These are phyloP conservation scores for Tricholaema leucomelas DNA, from an alignment of 2,113 vertebrate genomes.

Conservation along the genomic window DNA sequence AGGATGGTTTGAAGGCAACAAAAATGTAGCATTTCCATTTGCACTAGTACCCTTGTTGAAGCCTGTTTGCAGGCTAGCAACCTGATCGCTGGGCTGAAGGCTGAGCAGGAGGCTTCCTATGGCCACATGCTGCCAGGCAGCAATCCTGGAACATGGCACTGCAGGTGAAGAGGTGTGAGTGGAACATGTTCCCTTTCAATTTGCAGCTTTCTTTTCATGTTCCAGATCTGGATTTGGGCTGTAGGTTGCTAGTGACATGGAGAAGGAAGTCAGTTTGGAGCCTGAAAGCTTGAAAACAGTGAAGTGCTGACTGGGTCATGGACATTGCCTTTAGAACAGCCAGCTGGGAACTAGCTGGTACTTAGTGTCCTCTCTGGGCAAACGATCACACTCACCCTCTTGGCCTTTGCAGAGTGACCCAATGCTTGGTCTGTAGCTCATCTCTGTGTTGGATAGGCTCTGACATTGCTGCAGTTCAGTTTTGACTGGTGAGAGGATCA, in stretches of 20 bases:
- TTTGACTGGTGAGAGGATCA: neutral
- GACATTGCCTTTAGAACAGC: neutral
- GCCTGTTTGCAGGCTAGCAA: neutral
- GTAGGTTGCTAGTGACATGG: neutral
- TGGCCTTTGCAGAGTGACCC: neutral
- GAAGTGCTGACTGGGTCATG: neutral
- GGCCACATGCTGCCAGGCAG: rapidly evolving
- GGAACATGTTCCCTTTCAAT: neutral
- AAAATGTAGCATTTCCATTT: neutral
- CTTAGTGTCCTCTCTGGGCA: neutral
- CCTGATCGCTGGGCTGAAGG: neutral
- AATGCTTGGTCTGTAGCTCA: neutral
- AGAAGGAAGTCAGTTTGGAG: neutral
- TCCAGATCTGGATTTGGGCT: neutral
- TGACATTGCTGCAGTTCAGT: neutral
- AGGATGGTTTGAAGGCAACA: neutral
- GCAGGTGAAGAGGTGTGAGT: neutral
- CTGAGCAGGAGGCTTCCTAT: neutral
- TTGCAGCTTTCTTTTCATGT: neutral
- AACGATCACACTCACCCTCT: neutral
- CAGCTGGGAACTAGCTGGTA: neutral
- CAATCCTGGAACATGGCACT: neutral
- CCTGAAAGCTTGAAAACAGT: neutral
- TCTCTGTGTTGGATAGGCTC: neutral
- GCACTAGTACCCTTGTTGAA: neutral